Base-by-base conservation (phyloP, 2,113 vertebrate species). In the Triplophysa tibetana region DNA sequence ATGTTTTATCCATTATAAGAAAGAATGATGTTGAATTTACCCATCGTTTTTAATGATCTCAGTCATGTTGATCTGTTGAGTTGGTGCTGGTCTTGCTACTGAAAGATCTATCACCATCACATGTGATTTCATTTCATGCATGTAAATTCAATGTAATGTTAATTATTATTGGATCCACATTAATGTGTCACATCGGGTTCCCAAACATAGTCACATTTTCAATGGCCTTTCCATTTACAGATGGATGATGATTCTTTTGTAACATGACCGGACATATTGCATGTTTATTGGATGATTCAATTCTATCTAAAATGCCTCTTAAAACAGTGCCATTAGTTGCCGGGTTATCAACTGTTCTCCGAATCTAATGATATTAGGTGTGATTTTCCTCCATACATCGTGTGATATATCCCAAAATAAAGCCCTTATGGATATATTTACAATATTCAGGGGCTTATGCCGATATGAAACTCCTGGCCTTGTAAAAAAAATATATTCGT, bases 241-340 rank as follows among this genome's bases (percentile, higher is more conserved):
- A 65, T 4, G n/a, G 33, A 68, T 56, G 58, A 77, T 11, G 73
- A 73, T 26, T 67, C 69, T 29, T 38, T 48, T 62, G 72, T 48
- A 80, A 82, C 58, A 64, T 65, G 75, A 77, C 65, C 50, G 5
- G 50, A 26, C 24, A 24, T 77, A 70, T 65, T 52, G 11, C 38
- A 65, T 43, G 41, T 80, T 80, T n/a, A n/a, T n/a, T n/a, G n/a
- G 48, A 81, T 24, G 70, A n/a, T 77, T 60, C 66, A 84, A 74
- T 13, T n/a, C 54, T 11, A 60, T 73, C 50, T 77, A 14, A 66
- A 65, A 52, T 38, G 26, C 10, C 6, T 54, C 12, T 77, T 66
- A 65, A 63, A 77, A 54, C 17, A 7, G 11, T 19, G 11, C 17
- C 24, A 65, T 54, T 38, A 52, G 12, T 38, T 38, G 11, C 6